phyloP scores from a whole-genome alignment of 2,797 vertebrate genomes.

The Periophthalmus magnuspinnatus region DNA sequence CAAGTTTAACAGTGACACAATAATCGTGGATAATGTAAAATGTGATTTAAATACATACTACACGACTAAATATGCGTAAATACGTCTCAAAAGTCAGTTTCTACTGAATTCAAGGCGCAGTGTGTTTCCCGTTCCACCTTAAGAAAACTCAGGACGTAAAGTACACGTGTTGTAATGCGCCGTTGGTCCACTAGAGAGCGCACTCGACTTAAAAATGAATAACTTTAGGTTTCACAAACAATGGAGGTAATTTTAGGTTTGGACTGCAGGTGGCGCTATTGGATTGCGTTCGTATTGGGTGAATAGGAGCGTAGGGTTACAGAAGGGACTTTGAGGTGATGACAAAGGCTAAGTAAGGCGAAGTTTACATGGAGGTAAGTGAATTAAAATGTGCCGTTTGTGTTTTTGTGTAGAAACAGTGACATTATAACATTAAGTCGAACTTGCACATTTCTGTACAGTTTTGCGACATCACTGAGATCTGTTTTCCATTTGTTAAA shows the following conservation, averaged over 20 bases:
- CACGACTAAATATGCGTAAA: background rate
- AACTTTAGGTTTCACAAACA: background rate
- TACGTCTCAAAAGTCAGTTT: background rate
- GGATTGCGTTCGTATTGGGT: slow-evolving; percentile 10
- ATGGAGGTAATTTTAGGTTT: accelerated
- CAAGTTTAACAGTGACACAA: background rate
- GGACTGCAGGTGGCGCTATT: slow-evolving; percentile 46
- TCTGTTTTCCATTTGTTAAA: too few relatives aligned
- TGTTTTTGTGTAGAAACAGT: too few relatives aligned
- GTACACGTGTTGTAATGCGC: background rate
- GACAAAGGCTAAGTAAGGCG: background rate
- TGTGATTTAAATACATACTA: background rate
- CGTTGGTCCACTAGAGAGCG: slow-evolving; percentile 60
- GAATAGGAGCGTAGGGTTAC: background rate
- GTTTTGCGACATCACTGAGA: too few relatives aligned
- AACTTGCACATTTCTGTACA: too few relatives aligned
- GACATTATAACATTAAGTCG: too few relatives aligned
- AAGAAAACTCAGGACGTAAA: slow-evolving; percentile 41
- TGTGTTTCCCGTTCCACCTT: slow-evolving; percentile 66
- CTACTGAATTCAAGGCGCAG: background rate
- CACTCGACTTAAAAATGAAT: background rate
- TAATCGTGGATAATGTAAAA: background rate
- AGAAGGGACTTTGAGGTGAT: background rate
- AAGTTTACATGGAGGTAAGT: background rate
- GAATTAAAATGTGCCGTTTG: too few relatives aligned